phyloP scores from a whole-genome alignment of 2,113 vertebrate genomes.

The Lasiurus borealis region DNA sequence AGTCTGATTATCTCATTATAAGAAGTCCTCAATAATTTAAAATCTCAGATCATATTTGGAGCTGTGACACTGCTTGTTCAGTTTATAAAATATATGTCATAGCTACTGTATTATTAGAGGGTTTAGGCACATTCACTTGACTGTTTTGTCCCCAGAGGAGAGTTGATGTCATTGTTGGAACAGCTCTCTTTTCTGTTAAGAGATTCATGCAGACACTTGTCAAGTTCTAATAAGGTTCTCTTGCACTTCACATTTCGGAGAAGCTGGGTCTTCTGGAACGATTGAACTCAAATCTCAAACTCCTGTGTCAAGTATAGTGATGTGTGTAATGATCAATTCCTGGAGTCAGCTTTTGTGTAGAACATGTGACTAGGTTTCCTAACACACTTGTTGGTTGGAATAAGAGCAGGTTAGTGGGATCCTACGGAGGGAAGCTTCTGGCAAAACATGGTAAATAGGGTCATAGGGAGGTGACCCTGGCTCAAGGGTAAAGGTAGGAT shows the following conservation, averaged over 20 bases:
- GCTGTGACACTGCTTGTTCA: not conserved
- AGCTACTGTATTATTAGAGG: not conserved
- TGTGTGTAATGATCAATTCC: not conserved
- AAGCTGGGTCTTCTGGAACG: not conserved
- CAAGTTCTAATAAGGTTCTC: not conserved
- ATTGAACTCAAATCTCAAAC: not conserved
- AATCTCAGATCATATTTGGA: slow-evolving; percentile 17
- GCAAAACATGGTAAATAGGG: slow-evolving; percentile 34
- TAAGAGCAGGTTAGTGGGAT: not conserved
- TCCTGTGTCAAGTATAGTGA: not conserved
- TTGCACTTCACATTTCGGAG: not conserved
- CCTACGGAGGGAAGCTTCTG: not conserved
- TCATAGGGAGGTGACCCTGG: not conserved
- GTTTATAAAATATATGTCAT: not conserved
- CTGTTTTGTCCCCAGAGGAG: not conserved
- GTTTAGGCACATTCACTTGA: not conserved
- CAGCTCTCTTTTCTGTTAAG: not conserved
- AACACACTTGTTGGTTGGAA: not conserved
- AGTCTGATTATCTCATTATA: not conserved
- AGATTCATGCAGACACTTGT: slow-evolving; percentile 33
- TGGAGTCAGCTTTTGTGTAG: slow-evolving; percentile 11
- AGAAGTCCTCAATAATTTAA: not conserved
- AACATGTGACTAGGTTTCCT: not conserved
- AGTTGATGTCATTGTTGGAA: not conserved
- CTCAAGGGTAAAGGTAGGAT: not conserved